Evolutionary conservation across 2,888 invertebrate species (phyloP), one percentile per base, ranked within the genome.

Genomic region (Hyalella azteca): DNA sequence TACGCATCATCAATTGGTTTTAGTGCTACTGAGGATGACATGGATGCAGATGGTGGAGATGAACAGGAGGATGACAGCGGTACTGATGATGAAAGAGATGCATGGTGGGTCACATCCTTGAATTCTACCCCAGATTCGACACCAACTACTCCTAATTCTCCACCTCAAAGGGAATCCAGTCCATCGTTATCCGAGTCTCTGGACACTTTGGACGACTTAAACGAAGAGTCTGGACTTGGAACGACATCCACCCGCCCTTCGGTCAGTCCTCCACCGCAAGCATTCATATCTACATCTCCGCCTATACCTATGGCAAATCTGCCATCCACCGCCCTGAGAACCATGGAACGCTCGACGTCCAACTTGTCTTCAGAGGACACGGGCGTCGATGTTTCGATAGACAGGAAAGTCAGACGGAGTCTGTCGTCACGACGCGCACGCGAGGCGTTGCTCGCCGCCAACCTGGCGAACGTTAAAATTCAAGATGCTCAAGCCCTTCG

Each of bases 301-400:
- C 40, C 75, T 26, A 22, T 41, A 13, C 45, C 41, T 4, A 45
- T 45, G 22, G 41, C 5, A 11, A 75, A 75, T 15, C 75, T 75
- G 0, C 75, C 75, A 11, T 15, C 75, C 15, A 36, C 66, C 4
- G 36, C 36, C 36, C 40, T 41, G n/a, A 26, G 40, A 7, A 75
- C n/a, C 26, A 75, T 75, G 75, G 75, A 75, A 29, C 75, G 75
- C n/a, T 75, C 75, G n/a, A 75, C 75, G n/a, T 82, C 83, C 41
- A 83, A 83, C 76, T 76, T 83, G 26, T 83, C 81, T 29, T 83
- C 83, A 5, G 83, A 83, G 66, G 83, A 83, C 76, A 83, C 83
- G 13, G 83, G 83, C 32, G 77, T 83, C 3, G 83, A 83, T 66
- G 81, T 78, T 50, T 80, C 81, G 39, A 79, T 83, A 45, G 80